Conservation (phyloP, 2,113 vertebrate genomes). For the Oncorhynchus kisutch region DNA sequence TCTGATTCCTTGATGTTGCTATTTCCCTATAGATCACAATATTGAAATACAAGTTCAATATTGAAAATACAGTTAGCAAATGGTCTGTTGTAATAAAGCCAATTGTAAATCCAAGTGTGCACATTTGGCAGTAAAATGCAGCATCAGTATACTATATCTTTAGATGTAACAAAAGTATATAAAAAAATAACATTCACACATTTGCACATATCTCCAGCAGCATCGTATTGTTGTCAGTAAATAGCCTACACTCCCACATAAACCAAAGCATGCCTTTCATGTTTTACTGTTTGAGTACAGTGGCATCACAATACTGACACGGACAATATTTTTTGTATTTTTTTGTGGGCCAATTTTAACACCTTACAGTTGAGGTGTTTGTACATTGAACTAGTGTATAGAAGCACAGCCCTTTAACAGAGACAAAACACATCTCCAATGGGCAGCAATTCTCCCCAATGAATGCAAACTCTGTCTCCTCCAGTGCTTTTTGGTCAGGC, state of each 20-base stretch:
- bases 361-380: constrained; percentile 71
- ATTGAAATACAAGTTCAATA: neutral
- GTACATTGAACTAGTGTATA: constrained; percentile 62
- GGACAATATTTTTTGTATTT: constrained; percentile 49
- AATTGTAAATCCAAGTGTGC: constrained; percentile 43
- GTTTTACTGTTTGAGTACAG: constrained; percentile 62
- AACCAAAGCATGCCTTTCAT: constrained; percentile 61
- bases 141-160: constrained; percentile 39
- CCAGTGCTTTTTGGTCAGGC: constrained; percentile 63
- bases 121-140: constrained; percentile 44
- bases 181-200: constrained; percentile 55
- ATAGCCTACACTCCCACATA: constrained; percentile 49
- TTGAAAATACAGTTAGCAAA: neutral
- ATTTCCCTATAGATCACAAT: constrained; percentile 4
- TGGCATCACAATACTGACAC: constrained; percentile 50
- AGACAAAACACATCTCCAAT: constrained; percentile 67
- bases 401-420: constrained; percentile 71
- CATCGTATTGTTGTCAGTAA: constrained; percentile 58
- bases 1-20: neutral
- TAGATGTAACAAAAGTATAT: constrained; percentile 31
- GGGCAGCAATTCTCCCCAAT: constrained; percentile 68
- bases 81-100: neutral
- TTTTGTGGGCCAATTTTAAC: constrained; percentile 55
- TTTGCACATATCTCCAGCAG: constrained; percentile 37
- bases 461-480: constrained; percentile 58